Evolutionary conservation across 2,888 invertebrate species (phyloP).

Genomic region (Ischnus inquisitorius): DNA sequence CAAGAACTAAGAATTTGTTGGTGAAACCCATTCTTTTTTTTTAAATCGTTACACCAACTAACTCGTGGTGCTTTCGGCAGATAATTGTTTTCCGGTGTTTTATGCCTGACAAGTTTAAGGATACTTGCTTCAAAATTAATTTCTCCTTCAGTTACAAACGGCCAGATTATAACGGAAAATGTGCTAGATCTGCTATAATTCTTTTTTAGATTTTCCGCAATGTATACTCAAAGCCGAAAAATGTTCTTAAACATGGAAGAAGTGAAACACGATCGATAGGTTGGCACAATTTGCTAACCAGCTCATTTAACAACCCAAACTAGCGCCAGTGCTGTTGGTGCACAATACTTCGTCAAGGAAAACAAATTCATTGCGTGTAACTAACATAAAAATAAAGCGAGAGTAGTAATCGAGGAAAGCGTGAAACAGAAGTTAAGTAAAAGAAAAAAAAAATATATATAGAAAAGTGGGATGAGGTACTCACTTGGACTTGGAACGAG

Average conservation of each 20-base stretch:
- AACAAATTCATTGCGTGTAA: conserved; percentile 29
- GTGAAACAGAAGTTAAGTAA: conserved; percentile 52
- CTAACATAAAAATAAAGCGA: conserved; percentile 39
- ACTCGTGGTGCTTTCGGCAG: too few relatives aligned
- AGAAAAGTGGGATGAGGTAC: conserved; percentile 81
- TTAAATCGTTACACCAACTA: too few relatives aligned
- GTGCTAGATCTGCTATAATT: too few relatives aligned
- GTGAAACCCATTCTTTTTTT: too few relatives aligned
- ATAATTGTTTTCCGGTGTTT: too few relatives aligned
- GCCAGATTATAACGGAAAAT: too few relatives aligned
- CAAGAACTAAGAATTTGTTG: too few relatives aligned
- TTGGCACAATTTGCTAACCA: not conserved
- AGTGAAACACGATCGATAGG: not conserved
- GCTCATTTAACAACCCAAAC: conserved; percentile 76
- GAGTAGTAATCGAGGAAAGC: conserved; percentile 53
- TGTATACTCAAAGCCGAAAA: not conserved
- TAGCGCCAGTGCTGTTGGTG: conserved; percentile 73
- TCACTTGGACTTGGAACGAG: conserved; percentile 92
- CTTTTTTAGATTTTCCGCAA: too few relatives aligned
- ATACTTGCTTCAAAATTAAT: too few relatives aligned
- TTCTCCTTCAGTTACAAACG: too few relatives aligned
- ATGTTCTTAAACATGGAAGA: not conserved
- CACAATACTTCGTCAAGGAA: not conserved
- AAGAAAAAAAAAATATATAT: conserved; percentile 63
- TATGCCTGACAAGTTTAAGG: too few relatives aligned